A percentile compares a stretch with the other conserved stretches of the same genome.
These are phyloP conservation scores for Rhinopomastus cyanomelas DNA, from an alignment of 2,113 vertebrate species.

Conservation along the genomic window DNA sequence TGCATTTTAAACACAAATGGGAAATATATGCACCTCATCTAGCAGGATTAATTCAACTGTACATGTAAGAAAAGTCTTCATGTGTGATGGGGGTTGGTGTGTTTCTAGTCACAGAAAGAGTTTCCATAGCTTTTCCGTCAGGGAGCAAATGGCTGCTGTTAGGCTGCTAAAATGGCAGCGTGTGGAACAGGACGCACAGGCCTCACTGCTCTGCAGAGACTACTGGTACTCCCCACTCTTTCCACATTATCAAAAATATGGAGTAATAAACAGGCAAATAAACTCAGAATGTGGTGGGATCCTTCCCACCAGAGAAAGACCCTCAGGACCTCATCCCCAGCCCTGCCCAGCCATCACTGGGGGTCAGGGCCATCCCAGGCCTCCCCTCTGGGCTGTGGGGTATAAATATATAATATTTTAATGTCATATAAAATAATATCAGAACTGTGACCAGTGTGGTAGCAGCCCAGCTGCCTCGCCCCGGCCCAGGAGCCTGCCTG, in stretches of 20 bases:
- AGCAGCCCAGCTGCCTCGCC: accelerated
- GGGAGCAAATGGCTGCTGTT: background rate
- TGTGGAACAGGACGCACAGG: background rate
- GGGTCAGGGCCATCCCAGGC: accelerated
- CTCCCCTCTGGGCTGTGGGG: accelerated
- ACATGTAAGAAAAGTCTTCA: background rate
- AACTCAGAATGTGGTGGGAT: accelerated
- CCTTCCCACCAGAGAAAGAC: background rate
- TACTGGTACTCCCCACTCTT: accelerated
- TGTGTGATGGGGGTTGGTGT: background rate
- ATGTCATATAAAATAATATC: background rate
- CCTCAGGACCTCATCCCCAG: background rate
- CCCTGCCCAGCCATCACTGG: too few relatives aligned
- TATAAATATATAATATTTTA: background rate
- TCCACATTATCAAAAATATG: background rate
- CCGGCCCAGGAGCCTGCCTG: background rate
- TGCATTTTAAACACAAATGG: background rate
- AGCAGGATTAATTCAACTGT: background rate
- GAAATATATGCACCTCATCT: background rate
- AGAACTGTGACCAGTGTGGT: accelerated
- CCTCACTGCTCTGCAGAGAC: background rate
- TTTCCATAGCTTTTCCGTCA: background rate
- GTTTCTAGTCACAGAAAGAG: background rate
- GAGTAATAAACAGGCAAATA: background rate
- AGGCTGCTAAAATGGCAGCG: background rate